These are phyloP conservation scores for Rhea pennata DNA, from an alignment of 2,113 vertebrate genomes.

Conservation along the genomic window DNA sequence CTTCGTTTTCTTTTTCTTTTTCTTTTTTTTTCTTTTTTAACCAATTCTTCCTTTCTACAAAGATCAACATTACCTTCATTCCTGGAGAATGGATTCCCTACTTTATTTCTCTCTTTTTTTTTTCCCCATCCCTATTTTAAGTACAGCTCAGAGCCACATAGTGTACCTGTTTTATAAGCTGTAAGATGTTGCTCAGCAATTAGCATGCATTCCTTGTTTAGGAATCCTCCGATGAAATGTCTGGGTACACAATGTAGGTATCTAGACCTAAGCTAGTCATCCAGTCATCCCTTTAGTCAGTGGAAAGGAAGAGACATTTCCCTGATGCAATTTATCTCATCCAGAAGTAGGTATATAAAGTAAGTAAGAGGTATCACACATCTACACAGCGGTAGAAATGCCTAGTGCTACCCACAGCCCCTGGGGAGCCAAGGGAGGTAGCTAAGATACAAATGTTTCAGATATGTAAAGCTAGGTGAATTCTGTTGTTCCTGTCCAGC, in stretches of 20 bases:
- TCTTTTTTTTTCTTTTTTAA: neutral
- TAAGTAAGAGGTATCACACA: neutral
- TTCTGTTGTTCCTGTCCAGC: neutral
- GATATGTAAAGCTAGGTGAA: neutral
- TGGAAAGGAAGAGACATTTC: neutral
- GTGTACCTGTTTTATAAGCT: rapidly evolving
- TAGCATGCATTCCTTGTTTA: neutral
- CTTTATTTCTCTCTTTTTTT: neutral
- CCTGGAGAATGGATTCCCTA: neutral
- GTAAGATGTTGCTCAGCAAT: neutral
- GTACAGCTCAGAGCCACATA: neutral
- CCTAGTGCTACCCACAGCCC: neutral
- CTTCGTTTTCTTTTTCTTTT: neutral
- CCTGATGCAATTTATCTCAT: neutral
- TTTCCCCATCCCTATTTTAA: neutral
- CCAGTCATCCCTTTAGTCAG: neutral
- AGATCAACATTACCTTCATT: neutral
- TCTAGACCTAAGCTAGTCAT: neutral
- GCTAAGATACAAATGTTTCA: neutral
- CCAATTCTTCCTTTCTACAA: neutral
- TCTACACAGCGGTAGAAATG: neutral
- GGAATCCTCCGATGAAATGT: neutral
- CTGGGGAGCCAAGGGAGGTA: neutral
- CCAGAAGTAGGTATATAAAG: neutral
- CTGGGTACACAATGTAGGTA: neutral